phyloP scores from a whole-genome alignment of 2,888 invertebrate genomes.

The Penaeus monodon region DNA sequence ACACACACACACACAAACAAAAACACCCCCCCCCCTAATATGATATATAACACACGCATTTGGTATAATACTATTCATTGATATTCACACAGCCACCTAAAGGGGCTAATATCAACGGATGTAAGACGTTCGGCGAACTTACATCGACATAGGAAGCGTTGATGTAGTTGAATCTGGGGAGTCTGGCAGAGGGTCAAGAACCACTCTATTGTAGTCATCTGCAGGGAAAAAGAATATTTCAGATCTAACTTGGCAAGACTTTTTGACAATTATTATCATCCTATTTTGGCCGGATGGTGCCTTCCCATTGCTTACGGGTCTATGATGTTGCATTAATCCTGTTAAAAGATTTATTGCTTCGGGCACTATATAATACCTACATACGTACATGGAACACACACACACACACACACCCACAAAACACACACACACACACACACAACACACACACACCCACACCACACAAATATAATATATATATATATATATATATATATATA shows the following conservation, averaged over 20 bases:
- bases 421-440: neutral
- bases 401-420: neutral
- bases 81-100: neutral
- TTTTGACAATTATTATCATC: too few species aligned
- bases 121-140: conserved; percentile 72
- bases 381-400: neutral
- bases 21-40: too few species aligned
- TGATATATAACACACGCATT: too few species aligned
- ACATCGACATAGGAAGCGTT: conserved; percentile 96
- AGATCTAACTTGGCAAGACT: too few species aligned
- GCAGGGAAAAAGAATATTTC: conserved; percentile 67
- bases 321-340: too few species aligned
- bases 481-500: neutral
- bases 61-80: neutral
- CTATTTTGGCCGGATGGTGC: too few species aligned
- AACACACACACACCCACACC: too few species aligned
- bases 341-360: too few species aligned
- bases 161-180: conserved; percentile 87
- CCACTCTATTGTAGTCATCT: conserved; percentile 95
- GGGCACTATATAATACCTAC: neutral
- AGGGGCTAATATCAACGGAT: too few species aligned
- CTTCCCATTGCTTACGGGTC: too few species aligned
- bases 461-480: neutral
- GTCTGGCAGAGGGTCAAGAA: conserved; percentile 80
- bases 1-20: too few species aligned